Base-by-base conservation (phyloP, 2,888 invertebrate genomes). In the Eledone cirrhosa region DNA sequence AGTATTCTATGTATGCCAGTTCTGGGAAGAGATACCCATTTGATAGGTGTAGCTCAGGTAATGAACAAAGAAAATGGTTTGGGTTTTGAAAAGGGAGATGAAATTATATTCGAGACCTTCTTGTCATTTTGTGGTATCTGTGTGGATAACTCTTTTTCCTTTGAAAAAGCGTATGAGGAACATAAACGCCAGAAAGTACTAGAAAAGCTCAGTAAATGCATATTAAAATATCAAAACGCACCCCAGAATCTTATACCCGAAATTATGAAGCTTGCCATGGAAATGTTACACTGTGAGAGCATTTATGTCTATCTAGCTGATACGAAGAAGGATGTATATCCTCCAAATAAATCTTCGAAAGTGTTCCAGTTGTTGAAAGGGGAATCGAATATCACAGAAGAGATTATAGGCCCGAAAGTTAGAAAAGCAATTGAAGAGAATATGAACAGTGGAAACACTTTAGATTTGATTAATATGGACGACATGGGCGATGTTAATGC, bases 31-130 rank as follows among this genome's bases (percentile, higher is more conserved):
- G 96, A 97, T 88, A 97, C 96, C 0, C 96, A 97, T 86, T 96
- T 98, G 19, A 97, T 98, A 79, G 98, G 98, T 2, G 98, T 98
- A 5, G 98, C 97, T 31, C 97, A 98, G 92, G 97, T 98, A 88
- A 97, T 98, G 89, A 98, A 98, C 92, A 98, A 98, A 92, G 96
- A 95, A 78, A 96, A 95, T 95, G 94, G 94, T 80, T 93, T 86
- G 27, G 95, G 95, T 89, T 98, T 98, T 90, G 95, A 96, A 2
- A 92, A 94, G 5, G 94, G 94, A 83, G 98, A 98, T 90, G 96
- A 97, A 80, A 96, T 97, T 92, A 94, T 97, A 78, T 97, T 97
- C 92, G 93, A 95, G 79, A 94, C 96, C 87, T 97, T 97, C 92
- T 93, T 98, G 80, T 97, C 96, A 19, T 98, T 98, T 92, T 97